These are phyloP conservation scores for Homarus americanus DNA, from an alignment of 1,140 invertebrate genomes.

Conservation along the genomic window DNA sequence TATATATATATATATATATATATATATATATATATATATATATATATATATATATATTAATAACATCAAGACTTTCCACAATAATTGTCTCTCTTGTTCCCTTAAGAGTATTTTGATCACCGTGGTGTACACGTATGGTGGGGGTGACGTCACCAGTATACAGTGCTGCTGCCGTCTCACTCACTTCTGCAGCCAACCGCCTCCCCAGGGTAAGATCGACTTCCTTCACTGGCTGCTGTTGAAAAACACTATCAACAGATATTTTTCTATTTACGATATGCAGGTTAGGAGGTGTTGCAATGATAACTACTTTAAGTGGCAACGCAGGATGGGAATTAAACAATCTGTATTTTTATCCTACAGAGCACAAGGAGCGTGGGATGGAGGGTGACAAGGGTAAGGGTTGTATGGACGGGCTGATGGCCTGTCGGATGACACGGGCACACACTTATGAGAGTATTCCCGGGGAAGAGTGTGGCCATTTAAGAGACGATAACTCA, in stretches of 20 bases:
- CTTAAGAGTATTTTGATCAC: constrained; percentile 1
- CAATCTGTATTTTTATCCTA: not conserved
- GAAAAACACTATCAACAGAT: not conserved
- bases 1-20: too few species aligned
- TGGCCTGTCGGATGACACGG: constrained; percentile 19
- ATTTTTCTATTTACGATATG: too few species aligned
- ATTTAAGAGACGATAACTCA: constrained; percentile 1
- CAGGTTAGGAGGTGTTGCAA: too few species aligned
- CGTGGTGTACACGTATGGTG: not conserved
- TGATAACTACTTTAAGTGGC: not conserved
- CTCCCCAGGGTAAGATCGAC: not conserved
- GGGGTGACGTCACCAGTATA: not conserved
- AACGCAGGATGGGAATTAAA: not conserved
- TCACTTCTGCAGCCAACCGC: not conserved
- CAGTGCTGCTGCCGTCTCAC: not conserved
- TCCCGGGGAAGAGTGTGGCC: not conserved
- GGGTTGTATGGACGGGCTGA: constrained; percentile 47
- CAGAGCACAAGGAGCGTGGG: not conserved
- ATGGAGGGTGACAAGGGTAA: not conserved
- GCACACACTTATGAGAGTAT: not conserved
- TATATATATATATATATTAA: too few species aligned
- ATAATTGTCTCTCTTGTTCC: not conserved
- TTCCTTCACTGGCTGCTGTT: not conserved
- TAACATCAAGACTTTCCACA: too few species aligned
- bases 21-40: too few species aligned